Percentiles rank a stretch among this genome's conserved stretches.
phyloP scores from a whole-genome alignment of 2,888 invertebrate species.

The Camptogramma bilineatum region DNA sequence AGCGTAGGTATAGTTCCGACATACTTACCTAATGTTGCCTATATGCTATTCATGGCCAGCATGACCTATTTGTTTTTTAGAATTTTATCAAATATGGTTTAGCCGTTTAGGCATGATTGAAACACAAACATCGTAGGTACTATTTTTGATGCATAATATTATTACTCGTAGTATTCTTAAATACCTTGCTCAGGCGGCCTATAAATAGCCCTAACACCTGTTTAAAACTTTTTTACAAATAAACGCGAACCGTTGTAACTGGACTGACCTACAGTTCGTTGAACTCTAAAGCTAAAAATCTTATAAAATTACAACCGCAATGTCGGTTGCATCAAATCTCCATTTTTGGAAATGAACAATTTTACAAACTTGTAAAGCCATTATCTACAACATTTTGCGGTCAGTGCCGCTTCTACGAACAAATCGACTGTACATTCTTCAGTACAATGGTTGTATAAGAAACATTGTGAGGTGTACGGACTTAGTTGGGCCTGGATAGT shows the following conservation, averaged over 20 bases:
- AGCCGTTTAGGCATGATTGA: background rate
- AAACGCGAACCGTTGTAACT: slow-evolving; percentile 61
- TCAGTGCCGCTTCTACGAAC: slow-evolving; percentile 55
- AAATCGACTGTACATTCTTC: slow-evolving; percentile 27
- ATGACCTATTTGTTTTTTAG: background rate
- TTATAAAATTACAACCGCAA: slow-evolving; percentile 51
- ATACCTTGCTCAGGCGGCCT: slow-evolving; percentile 12
- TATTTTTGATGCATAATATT: background rate
- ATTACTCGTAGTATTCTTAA: background rate
- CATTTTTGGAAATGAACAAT: slow-evolving; percentile 54
- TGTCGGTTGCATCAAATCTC: slow-evolving; percentile 48
- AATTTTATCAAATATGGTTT: background rate
- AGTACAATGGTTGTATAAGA: slow-evolving; percentile 52
- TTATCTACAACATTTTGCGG: slow-evolving; percentile 62
- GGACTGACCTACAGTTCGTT: slow-evolving; percentile 56
- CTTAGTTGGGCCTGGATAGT: slow-evolving; percentile 30
- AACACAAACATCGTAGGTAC: background rate
- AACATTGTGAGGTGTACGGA: slow-evolving; percentile 47
- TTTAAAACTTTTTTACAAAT: slow-evolving; percentile 53
- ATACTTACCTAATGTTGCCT: no score
- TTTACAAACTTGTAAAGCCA: slow-evolving; percentile 51
- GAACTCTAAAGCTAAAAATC: slow-evolving; percentile 48
- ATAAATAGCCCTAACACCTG: slow-evolving; percentile 42
- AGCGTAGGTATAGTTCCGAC: no score
- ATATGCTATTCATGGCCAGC: no score